Base-by-base conservation (phyloP, 1,140 invertebrate genomes). In the Pteromalus puparum region DNA sequence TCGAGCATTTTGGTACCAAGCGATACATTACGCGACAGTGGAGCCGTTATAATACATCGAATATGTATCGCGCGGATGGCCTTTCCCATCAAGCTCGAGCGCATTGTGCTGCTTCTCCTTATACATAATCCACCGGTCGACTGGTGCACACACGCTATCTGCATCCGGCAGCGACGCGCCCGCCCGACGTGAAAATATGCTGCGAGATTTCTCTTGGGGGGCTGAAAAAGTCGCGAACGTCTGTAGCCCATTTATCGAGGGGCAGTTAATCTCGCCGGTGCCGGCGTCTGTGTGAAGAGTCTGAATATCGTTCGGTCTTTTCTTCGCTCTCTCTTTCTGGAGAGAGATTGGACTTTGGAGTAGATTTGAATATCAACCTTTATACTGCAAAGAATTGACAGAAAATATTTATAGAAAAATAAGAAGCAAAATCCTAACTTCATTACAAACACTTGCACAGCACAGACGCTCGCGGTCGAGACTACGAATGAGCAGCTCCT, bases 201-300 rank as follows among this genome's bases (percentile, higher is more conserved):
- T 90, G 85, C 81, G 89, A 92, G 90, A 92, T 92, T 93, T 93
- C 92, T 93, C 92, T 86, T 87, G 91, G 91, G 91, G 91, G 89
- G 77, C 87, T 85, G 84, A 87, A 87, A 89, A 88, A 87, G 87
- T 84, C 67, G 67, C 67, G 12, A 30, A 70, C 67, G 21, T 6
- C 73, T 82, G 75, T 30, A 46, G 79, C 70, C 26, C 24, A 74
- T 87, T 89, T 89, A 89, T 89, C 88, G 85, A 87, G 77, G 82
- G 86, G 77, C 87, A 83, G 78, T 87, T 84, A 86, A 86, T 87
- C 83, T 87, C 48, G 75, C 68, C 4, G 30, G 30, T 34, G 4
- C 6, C 30, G 30, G 30, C 3, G 30, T 5, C 3, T 34, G 4
- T 34, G 30, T 34, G 28, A 5, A 72, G 24, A 72, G 18, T 42